Evolutionary conservation across 1,140 invertebrate species (phyloP).

Genomic region (Drosophila ercepeae): DNA sequence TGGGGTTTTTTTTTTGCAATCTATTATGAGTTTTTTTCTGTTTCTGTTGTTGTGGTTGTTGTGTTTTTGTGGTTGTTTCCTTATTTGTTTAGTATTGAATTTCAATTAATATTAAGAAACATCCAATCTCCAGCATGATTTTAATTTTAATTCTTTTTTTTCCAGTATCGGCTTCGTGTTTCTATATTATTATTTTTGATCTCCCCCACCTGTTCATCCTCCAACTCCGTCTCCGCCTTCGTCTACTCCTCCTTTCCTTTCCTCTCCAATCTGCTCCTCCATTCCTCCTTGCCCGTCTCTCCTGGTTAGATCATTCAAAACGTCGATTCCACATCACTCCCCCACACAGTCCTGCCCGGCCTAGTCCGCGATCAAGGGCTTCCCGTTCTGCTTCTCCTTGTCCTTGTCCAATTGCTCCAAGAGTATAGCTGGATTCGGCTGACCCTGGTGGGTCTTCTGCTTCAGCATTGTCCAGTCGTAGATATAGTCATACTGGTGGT

Average conservation of each 20-base stretch:
- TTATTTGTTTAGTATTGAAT: constrained; percentile 76
- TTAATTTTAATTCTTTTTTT: neutral
- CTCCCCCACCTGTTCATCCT: neutral
- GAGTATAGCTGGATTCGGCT: constrained; percentile 76
- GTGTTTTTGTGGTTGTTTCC: constrained; percentile 10
- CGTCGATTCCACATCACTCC: too few species aligned
- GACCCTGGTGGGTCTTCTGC: constrained; percentile 88
- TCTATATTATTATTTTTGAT: neutral
- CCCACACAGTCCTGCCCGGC: neutral
- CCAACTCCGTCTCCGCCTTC: neutral
- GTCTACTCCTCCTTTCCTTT: constrained; percentile 2
- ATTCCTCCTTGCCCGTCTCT: constrained; percentile 8
- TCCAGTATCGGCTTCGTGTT: neutral
- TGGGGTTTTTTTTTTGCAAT: constrained; percentile 37
- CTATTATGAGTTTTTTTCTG: constrained; percentile 15
- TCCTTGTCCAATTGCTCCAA: constrained; percentile 80
- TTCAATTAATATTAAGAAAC: constrained; percentile 78
- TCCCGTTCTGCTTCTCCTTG: constrained; percentile 81
- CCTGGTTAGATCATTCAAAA: too few species aligned
- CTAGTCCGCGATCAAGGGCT: constrained; percentile 76
- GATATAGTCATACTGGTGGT: constrained; percentile 99
- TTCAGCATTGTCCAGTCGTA: constrained; percentile 99
- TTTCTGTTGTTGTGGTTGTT: constrained; percentile 15
- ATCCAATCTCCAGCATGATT: constrained; percentile 32
- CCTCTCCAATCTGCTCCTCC: neutral